Evolutionary conservation across 2,888 invertebrate genomes (phyloP).

Genomic region (Ditula angustiorana): DNA sequence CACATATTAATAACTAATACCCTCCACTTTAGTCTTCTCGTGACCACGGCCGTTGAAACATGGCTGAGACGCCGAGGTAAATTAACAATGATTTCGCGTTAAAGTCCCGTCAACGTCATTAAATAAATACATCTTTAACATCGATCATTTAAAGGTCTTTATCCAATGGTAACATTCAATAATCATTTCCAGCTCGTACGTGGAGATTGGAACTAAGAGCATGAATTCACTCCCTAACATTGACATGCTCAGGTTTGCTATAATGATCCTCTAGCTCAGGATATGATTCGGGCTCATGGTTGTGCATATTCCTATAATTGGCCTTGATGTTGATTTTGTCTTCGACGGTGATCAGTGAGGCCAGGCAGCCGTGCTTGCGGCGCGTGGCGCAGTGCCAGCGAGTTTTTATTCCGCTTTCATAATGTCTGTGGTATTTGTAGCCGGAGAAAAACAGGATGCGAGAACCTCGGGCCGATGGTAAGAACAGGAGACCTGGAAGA

Average conservation of each 20-base stretch:
- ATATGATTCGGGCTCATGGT: constrained; percentile 11
- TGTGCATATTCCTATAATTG: neutral
- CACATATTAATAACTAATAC: no score
- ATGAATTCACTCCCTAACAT: neutral
- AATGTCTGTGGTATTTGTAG: constrained; percentile 39
- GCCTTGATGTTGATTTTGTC: constrained; percentile 16
- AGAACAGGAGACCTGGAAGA: constrained; percentile 30
- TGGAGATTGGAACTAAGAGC: no score
- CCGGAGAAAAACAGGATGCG: constrained; percentile 40
- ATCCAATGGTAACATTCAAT: no score
- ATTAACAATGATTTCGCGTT: no score
- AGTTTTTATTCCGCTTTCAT: constrained; percentile 6
- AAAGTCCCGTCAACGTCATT: no score
- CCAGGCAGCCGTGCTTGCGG: constrained; percentile 17
- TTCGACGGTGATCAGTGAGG: constrained; percentile 12
- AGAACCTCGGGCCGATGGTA: constrained; percentile 38
- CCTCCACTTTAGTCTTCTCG: no score
- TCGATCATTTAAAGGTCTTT: no score
- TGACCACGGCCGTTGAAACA: no score
- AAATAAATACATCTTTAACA: no score
- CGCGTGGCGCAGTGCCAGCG: constrained; percentile 25
- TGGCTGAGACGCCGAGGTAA: no score
- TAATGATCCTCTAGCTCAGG: constrained; percentile 2
- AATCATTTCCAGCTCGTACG: no score
- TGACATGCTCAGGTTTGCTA: neutral